phyloP scores from a whole-genome alignment of 2,113 vertebrate species.

The Puma concolor region DNA sequence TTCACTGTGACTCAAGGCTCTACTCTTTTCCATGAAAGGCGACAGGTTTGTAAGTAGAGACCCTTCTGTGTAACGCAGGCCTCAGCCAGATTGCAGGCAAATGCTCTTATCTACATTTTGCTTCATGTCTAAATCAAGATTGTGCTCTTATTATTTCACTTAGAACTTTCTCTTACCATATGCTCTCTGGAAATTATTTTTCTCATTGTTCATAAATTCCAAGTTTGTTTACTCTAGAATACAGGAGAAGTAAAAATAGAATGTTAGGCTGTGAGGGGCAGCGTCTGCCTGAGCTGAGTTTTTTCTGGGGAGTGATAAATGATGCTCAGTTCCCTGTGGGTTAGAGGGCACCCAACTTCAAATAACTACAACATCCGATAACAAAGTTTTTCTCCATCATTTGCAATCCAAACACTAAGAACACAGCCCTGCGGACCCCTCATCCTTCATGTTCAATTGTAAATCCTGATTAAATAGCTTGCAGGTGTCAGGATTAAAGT shows the following conservation, averaged over 20 bases:
- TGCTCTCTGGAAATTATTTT: slow-evolving; percentile 86
- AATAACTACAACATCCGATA: slow-evolving; percentile 93
- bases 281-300: slow-evolving; percentile 82
- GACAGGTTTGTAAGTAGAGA: neutral
- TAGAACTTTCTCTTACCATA: slow-evolving; percentile 73
- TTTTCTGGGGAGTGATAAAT: slow-evolving; percentile 90
- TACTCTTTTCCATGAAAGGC: neutral
- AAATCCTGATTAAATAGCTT: slow-evolving; percentile 99
- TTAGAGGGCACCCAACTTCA: slow-evolving; percentile 92
- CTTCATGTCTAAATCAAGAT: slow-evolving; percentile 33
- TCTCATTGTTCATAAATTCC: slow-evolving; percentile 89
- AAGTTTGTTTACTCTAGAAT: slow-evolving; percentile 88
- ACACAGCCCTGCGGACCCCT: slow-evolving; percentile 90
- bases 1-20: neutral
- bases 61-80: neutral
- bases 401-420: slow-evolving; percentile 94
- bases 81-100: slow-evolving; percentile 33
- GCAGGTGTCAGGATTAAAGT: slow-evolving; percentile 99
- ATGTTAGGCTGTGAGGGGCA: slow-evolving; percentile 79
- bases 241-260: slow-evolving; percentile 85
- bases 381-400: slow-evolving; percentile 94
- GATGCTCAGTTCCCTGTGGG: slow-evolving; percentile 86
- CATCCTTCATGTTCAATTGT: slow-evolving; percentile 93
- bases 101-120: slow-evolving; percentile 30
- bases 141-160: slow-evolving; percentile 66